A percentile compares a stretch with the other conserved stretches of the same genome.
phyloP scores from a whole-genome alignment of 2,113 vertebrate genomes.

The Papio anubis region DNA sequence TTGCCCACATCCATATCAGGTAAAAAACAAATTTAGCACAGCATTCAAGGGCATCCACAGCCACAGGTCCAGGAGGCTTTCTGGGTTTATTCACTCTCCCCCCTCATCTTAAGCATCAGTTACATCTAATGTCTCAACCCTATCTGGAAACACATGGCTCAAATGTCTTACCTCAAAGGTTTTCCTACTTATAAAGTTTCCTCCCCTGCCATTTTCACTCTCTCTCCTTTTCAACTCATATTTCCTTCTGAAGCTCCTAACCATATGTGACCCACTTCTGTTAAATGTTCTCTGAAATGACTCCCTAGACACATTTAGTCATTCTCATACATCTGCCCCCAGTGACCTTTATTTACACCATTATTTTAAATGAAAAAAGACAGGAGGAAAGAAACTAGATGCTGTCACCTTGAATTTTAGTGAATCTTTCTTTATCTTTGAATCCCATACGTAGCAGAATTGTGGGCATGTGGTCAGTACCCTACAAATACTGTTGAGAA shows the following conservation, averaged over 20 bases:
- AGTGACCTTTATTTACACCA: neutral
- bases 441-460: neutral
- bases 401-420: neutral
- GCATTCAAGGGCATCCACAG: neutral
- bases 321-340: neutral
- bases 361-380: neutral
- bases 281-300: neutral
- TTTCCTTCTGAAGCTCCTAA: neutral
- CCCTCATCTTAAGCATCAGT: neutral
- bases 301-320: neutral
- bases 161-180: neutral
- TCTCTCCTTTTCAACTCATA: neutral
- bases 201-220: neutral
- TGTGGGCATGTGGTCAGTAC: fast-evolving
- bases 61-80: neutral
- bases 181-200: neutral
- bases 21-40: neutral
- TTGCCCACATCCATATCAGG: neutral
- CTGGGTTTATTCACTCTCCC: neutral
- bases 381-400: neutral
- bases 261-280: neutral
- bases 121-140: neutral
- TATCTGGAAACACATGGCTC: neutral
- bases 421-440: neutral
- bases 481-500: neutral